A percentile compares a stretch with the other conserved stretches of the same genome.
Evolutionary conservation across 2,113 vertebrate genomes (phyloP).

Genomic region (Megaceryle torquata): DNA sequence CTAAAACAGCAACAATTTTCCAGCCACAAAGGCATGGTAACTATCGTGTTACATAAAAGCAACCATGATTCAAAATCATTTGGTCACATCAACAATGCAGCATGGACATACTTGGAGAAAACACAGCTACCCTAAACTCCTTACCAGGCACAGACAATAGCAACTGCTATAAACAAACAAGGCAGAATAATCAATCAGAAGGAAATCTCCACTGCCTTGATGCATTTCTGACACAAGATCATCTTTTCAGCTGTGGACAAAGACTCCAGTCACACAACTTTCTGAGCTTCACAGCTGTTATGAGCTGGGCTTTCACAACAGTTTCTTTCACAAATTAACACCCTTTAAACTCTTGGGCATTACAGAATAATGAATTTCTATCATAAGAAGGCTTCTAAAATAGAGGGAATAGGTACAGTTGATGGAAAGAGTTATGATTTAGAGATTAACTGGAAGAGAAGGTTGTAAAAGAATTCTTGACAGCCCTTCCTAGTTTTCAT

Average conservation of each 20-base stretch:
- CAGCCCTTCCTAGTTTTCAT: background rate
- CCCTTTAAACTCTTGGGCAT: too few relatives aligned
- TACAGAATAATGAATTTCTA: too few relatives aligned
- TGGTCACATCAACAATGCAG: background rate
- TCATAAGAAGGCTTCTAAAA: background rate
- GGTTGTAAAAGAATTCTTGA: background rate
- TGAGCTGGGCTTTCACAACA: background rate
- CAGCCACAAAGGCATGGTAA: background rate
- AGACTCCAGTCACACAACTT: background rate
- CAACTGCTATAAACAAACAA: background rate
- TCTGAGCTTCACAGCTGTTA: background rate
- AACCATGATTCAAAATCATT: background rate
- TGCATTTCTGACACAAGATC: background rate
- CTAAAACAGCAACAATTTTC: background rate
- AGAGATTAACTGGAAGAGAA: background rate
- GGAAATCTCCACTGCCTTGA: background rate
- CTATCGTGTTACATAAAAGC: background rate
- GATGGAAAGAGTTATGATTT: background rate
- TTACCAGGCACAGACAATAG: background rate
- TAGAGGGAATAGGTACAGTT: background rate
- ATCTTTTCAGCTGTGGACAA: background rate
- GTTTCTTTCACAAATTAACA: background rate
- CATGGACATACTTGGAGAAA: background rate
- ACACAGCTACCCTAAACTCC: background rate
- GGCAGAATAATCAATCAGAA: background rate